These are phyloP conservation scores for Coronaproctus castanopsis DNA, from an alignment of 2,888 invertebrate genomes.

Conservation along the genomic window DNA sequence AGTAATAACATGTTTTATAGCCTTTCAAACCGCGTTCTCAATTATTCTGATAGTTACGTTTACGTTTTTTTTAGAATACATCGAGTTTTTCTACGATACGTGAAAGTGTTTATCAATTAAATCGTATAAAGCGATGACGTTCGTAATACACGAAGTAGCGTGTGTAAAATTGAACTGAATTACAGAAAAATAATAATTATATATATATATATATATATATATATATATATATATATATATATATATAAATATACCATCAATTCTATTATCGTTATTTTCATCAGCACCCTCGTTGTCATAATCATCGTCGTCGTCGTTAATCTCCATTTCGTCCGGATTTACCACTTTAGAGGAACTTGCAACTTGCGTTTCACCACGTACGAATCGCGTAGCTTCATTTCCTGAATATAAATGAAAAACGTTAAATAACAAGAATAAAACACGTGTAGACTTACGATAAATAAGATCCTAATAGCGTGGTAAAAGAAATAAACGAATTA, in stretches of 20 bases:
- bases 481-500: background rate
- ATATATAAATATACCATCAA: background rate
- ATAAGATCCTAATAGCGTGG: background rate
- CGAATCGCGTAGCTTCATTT: slow-evolving; percentile 25
- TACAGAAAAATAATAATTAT: no score
- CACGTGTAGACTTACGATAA: background rate
- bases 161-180: no score
- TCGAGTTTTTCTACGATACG: no score
- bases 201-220: no score
- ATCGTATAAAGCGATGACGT: no score
- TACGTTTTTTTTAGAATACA: no score
- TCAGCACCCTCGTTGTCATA: slow-evolving; percentile 24
- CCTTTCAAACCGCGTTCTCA: no score
- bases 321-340: slow-evolving; percentile 75
- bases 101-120: no score
- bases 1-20: no score
- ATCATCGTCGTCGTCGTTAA: slow-evolving; percentile 51
- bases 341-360: slow-evolving; percentile 32
- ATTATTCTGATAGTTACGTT: no score
- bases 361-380: slow-evolving; percentile 64
- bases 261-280: slow-evolving; percentile 11
- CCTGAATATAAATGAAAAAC: slow-evolving; percentile 20
- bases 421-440: slow-evolving; percentile 12
- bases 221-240: background rate
- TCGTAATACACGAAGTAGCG: no score